Evolutionary conservation across 1,140 invertebrate species (phyloP).

Genomic region (Lutraria rhynchaena): DNA sequence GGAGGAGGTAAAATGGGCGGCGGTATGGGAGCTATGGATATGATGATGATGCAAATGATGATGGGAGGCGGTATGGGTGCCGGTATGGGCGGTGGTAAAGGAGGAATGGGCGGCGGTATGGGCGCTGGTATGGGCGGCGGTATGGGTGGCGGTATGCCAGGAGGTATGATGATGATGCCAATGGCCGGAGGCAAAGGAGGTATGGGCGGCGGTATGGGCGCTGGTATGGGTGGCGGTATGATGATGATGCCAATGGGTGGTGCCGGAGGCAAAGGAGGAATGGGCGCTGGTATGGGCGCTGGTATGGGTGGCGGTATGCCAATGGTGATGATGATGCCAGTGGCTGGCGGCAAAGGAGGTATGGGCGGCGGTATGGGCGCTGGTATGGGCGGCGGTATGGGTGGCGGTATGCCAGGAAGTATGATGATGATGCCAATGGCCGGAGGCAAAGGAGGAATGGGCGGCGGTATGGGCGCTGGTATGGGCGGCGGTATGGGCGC

Average conservation of each 20-base stretch:
- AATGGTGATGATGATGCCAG: constrained; percentile 11
- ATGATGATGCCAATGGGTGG: constrained; percentile 17
- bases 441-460: not conserved
- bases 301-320: constrained; percentile 47
- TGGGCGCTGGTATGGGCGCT: constrained; percentile 6
- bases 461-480: not conserved
- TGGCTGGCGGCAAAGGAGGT: constrained; percentile 14
- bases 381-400: constrained; percentile 13
- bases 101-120: constrained; percentile 8
- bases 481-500: not conserved
- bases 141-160: constrained; percentile 18
- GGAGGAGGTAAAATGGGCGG: not conserved
- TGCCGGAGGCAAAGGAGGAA: not conserved
- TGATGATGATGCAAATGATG: constrained; percentile 25
- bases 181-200: constrained; percentile 24
- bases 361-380: not conserved
- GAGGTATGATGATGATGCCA: constrained; percentile 8
- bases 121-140: not conserved
- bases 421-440: constrained; percentile 33
- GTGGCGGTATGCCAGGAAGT: constrained; percentile 29
- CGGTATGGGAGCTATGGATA: constrained; percentile 18
- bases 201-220: constrained; percentile 37
- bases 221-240: not conserved
- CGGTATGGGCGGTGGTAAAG: not conserved
- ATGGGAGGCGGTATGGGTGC: constrained; percentile 10